Base-by-base conservation (phyloP, 1,140 invertebrate species). In the Nasonia vitripennis region DNA sequence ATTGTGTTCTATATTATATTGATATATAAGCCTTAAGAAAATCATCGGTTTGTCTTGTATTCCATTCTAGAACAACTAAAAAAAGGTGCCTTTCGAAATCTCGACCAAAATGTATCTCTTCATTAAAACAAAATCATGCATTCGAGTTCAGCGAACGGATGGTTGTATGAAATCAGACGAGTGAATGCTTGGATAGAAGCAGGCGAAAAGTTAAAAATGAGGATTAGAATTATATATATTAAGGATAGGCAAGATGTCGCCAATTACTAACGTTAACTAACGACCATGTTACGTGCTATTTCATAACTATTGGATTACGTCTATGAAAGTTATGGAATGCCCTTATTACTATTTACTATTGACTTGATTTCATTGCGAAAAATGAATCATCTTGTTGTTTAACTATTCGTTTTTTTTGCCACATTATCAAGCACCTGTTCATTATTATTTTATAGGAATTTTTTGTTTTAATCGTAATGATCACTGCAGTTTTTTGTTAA, bases 311-410 rank as follows among this genome's bases (percentile, higher is more conserved):
- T 79, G 34, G 83, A 73, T 85, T 67, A 75, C 23, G 5, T 67
- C n/a, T 79, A 80, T 67, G 7, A 48, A 74, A 73, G 45, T 80
- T 80, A 80, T 74, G 31, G 10, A 75, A 75, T 74, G 37, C 7
- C 68, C 45, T 80, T 70, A 73, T 78, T 68, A 45, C 23, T 73
- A 70, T 84, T 85, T 87, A 84, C 83, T 88, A 88, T 91, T 91
- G 90, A 92, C 90, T 92, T 92, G 91, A 93, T 92, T 92, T 91
- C 91, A 92, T 92, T 90, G 89, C 86, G 84, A 90, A 87, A 87
- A 91, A 91, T 91, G 91, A 89, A 92, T 92, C 90, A 91, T 92
- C 88, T 89, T 90, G 89, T 92, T 91, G 88, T 90, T 91, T 89
- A 89, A 88, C 88, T 87, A 87, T 80, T 81, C 2, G 80, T 89